phyloP scores from a whole-genome alignment of 1,140 invertebrate genomes.

The Triops longicaudatus region DNA sequence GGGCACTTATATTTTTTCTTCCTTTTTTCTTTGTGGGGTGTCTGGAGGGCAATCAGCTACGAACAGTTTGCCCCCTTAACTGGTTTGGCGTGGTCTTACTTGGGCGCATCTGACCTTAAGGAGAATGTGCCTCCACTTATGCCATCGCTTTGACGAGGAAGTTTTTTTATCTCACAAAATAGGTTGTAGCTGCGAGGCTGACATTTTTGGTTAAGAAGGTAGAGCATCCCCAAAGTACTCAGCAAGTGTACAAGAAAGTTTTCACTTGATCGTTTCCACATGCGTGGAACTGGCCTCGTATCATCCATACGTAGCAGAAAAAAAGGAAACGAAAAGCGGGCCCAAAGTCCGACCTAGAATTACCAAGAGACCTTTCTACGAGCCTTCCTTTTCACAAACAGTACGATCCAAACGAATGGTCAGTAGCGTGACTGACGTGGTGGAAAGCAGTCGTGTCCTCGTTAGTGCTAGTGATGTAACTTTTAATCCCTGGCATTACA shows the following conservation, averaged over 20 bases:
- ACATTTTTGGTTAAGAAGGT: neutral
- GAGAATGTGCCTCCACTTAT: neutral
- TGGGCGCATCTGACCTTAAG: neutral
- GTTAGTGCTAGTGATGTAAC: neutral
- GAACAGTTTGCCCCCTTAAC: neutral
- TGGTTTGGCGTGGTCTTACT: neutral
- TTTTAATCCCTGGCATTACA: neutral
- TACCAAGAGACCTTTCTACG: neutral
- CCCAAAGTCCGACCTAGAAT: constrained; percentile 3
- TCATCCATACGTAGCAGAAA: neutral
- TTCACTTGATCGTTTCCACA: neutral
- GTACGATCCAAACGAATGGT: neutral
- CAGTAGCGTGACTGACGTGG: neutral
- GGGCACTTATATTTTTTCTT: constrained; percentile 8
- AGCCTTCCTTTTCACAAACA: neutral
- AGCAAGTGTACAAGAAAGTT: neutral
- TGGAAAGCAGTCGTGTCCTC: neutral
- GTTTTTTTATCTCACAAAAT: neutral
- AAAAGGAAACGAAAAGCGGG: neutral
- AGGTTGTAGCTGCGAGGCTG: neutral
- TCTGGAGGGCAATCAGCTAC: neutral
- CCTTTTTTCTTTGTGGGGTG: neutral
- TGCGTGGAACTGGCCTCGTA: neutral
- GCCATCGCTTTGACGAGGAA: neutral
- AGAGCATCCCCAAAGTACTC: neutral